Conservation (phyloP, 2,113 vertebrate species). For the Elephas maximus region DNA sequence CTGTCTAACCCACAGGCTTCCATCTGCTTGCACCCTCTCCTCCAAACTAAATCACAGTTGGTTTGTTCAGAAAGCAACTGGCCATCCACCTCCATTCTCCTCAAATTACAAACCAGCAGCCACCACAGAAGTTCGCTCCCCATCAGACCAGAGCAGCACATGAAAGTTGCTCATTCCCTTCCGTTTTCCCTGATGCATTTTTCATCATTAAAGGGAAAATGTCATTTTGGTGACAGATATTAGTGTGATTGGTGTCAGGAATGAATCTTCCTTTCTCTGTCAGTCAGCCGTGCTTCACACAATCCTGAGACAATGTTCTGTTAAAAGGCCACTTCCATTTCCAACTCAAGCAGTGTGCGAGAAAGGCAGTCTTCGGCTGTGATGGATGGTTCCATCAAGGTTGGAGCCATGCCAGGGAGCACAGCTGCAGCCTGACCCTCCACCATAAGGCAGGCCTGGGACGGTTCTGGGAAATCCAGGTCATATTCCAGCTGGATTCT, state of each 20-base stretch:
- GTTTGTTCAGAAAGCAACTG: background rate
- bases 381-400: conserved; percentile 64
- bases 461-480: conserved; percentile 57
- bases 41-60: background rate
- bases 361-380: conserved; percentile 75
- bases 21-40: conserved; percentile 18
- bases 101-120: background rate
- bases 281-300: conserved; percentile 86
- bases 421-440: conserved; percentile 59
- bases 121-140: background rate
- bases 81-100: background rate
- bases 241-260: conserved; percentile 89
- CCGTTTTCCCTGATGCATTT: conserved; percentile 86
- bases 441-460: background rate
- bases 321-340: conserved; percentile 89
- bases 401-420: conserved; percentile 26
- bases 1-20: background rate
- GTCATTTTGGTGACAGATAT: conserved; percentile 89
- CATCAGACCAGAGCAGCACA: background rate
- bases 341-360: conserved; percentile 70
- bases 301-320: conserved; percentile 84
- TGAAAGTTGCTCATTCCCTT: conserved; percentile 63
- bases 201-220: conserved; percentile 92
- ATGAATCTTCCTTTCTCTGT: conserved; percentile 90
- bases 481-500: conserved; percentile 57